Percentiles rank a stretch among this genome's conserved stretches.
These are phyloP conservation scores for Pseudonaja textilis DNA, from an alignment of 2,113 vertebrate genomes.

Conservation along the genomic window DNA sequence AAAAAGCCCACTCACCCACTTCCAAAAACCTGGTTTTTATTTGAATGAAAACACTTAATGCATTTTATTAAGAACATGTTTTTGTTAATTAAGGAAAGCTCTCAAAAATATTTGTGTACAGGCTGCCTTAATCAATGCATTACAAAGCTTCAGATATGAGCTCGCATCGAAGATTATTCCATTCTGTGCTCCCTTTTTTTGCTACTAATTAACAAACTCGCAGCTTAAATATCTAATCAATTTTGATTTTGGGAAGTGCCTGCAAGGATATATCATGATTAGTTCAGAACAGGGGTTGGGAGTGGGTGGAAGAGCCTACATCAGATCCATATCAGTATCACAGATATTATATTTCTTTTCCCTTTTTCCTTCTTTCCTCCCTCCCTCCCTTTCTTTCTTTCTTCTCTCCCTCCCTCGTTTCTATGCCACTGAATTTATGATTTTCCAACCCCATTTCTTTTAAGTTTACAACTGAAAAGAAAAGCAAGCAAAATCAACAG, in stretches of 20 bases:
- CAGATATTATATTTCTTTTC: background rate
- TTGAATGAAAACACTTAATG: background rate
- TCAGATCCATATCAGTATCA: background rate
- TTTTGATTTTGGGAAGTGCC: background rate
- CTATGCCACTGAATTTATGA: background rate
- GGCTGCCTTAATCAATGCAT: accelerated
- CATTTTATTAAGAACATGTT: background rate
- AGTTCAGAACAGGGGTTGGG: background rate
- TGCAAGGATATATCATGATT: background rate
- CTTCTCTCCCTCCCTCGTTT: background rate
- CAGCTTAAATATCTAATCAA: background rate
- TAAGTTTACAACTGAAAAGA: constrained; percentile 18
- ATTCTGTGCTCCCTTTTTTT: background rate
- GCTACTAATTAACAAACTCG: background rate
- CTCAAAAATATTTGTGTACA: background rate
- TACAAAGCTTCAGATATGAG: background rate
- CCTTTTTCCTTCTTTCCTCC: too few species aligned
- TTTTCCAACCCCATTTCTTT: background rate
- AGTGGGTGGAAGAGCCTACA: background rate
- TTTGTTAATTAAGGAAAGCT: background rate
- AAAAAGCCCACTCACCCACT: background rate
- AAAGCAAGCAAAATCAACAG: background rate
- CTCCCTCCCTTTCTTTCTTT: too few species aligned
- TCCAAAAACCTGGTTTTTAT: background rate
- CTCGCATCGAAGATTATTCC: background rate